Percentiles rank a stretch among this genome's conserved stretches.
phyloP scores from a whole-genome alignment of 2,797 vertebrate genomes.

The Leucoraja ocellata region DNA sequence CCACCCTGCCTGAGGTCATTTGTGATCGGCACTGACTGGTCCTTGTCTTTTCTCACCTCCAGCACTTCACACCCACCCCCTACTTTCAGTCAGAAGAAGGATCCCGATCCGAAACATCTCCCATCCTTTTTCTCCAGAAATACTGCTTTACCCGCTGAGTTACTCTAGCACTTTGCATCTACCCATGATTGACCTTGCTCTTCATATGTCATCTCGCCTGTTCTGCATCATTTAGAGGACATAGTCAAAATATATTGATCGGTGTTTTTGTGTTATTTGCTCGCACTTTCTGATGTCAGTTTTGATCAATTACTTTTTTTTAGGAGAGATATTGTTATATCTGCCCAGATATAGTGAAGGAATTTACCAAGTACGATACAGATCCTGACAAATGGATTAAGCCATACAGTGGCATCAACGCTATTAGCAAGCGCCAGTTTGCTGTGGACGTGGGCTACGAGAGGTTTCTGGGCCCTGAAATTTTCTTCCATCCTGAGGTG shows the following conservation, averaged over 20 bases:
- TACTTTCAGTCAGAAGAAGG: too few relatives aligned
- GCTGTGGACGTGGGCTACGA: constrained; percentile 78
- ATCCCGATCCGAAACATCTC: too few relatives aligned
- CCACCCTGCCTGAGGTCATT: too few relatives aligned
- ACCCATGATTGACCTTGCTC: not conserved
- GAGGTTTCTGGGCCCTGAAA: constrained; percentile 80
- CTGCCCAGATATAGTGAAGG: constrained; percentile 75
- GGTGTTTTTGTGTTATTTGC: not conserved
- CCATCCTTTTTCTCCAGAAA: too few relatives aligned
- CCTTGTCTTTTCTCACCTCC: too few relatives aligned
- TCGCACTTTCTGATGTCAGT: not conserved
- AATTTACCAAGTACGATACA: constrained; percentile 71
- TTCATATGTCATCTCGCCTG: not conserved
- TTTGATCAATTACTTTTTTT: constrained; percentile 37
- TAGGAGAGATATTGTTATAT: constrained; percentile 73
- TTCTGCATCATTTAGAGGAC: not conserved
- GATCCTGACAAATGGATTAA: constrained; percentile 76
- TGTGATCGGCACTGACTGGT: too few relatives aligned
- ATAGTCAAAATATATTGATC: not conserved
- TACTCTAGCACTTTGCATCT: too few relatives aligned
- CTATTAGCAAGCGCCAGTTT: constrained; percentile 68
- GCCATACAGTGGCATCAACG: constrained; percentile 69
- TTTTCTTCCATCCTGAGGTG: constrained; percentile 84
- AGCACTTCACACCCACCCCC: too few relatives aligned
- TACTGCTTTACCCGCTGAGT: too few relatives aligned